Percentiles rank a stretch among this genome's conserved stretches.
Conservation (phyloP, 1,140 invertebrate genomes). For the Drosophila pallidifrons region DNA sequence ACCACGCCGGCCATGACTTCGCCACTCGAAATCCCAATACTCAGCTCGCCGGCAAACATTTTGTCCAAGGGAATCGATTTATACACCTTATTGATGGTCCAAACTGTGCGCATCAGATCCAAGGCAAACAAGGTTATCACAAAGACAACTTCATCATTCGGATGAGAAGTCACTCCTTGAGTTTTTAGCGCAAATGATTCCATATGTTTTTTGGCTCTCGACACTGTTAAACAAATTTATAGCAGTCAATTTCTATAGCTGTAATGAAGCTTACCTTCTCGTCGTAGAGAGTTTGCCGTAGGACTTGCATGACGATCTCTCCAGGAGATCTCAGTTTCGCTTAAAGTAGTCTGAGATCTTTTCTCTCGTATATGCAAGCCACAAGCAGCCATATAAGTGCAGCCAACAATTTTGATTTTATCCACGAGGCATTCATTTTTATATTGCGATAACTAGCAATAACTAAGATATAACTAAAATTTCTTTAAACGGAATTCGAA, state of each 20-base stretch:
- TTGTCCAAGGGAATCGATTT: not conserved
- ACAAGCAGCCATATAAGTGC: constrained; percentile 97
- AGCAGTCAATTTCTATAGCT: too few species aligned
- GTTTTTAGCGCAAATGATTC: not conserved
- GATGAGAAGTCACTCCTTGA: not conserved
- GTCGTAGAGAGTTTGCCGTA: not conserved
- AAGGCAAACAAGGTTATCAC: constrained; percentile 58
- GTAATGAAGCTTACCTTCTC: not conserved
- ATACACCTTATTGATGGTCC: constrained; percentile 40
- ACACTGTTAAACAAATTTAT: not conserved
- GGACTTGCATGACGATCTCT: too few species aligned
- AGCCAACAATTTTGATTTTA: constrained; percentile 97
- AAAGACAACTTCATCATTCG: constrained; percentile 50
- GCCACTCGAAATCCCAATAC: constrained; percentile 90
- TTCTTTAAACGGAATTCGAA: not conserved
- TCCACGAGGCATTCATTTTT: constrained; percentile 85
- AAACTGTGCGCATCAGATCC: constrained; percentile 59
- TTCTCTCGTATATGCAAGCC: constrained; percentile 88
- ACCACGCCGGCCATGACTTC: constrained; percentile 96
- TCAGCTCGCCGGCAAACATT: constrained; percentile 22
- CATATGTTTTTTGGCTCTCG: not conserved
- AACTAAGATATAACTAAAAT: not conserved
- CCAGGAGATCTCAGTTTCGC: not conserved
- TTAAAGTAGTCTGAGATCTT: not conserved
- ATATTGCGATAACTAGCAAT: constrained; percentile 30